Evolutionary conservation across 2,113 vertebrate species (phyloP).

Genomic region (Epinephelus cyanopodus): DNA sequence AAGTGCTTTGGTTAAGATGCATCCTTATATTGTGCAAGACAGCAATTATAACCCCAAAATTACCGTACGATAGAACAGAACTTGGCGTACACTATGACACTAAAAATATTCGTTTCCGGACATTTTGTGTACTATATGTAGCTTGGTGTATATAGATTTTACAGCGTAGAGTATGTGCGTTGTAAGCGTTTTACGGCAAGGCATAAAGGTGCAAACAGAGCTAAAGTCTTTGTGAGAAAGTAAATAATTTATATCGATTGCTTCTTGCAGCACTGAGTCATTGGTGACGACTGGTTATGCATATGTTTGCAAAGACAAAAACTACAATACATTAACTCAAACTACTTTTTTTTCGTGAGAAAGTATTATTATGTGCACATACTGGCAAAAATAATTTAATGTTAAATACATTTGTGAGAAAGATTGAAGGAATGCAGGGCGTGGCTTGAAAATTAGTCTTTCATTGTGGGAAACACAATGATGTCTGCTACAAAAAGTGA

Average conservation of each 20-base stretch:
- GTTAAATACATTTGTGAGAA: slow-evolving; percentile 38
- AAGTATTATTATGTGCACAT: slow-evolving; percentile 33
- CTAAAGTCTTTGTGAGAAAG: background rate
- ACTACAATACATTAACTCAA: slow-evolving; percentile 8
- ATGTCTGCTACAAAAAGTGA: slow-evolving; percentile 46
- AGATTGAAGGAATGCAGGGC: slow-evolving; percentile 6
- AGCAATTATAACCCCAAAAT: slow-evolving; percentile 51
- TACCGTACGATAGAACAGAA: slow-evolving; percentile 37
- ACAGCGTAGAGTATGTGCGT: slow-evolving; percentile 22
- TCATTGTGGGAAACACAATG: slow-evolving; percentile 6
- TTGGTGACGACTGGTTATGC: background rate
- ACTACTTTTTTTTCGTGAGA: slow-evolving; percentile 12
- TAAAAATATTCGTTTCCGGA: slow-evolving; percentile 43
- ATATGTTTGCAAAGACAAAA: slow-evolving; percentile 6
- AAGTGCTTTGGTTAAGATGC: slow-evolving; percentile 49
- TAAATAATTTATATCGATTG: background rate
- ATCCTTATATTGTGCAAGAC: slow-evolving; percentile 41
- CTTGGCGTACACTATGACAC: slow-evolving; percentile 42
- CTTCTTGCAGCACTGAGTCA: slow-evolving; percentile 2
- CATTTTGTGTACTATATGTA: slow-evolving; percentile 27
- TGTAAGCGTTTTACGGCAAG: slow-evolving; percentile 4
- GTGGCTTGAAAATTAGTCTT: slow-evolving; percentile 34
- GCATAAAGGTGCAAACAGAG: background rate
- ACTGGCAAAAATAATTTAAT: slow-evolving; percentile 47
- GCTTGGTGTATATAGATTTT: slow-evolving; percentile 4